Base-by-base conservation (phyloP, 2,113 vertebrate species). In the Morone saxatilis region DNA sequence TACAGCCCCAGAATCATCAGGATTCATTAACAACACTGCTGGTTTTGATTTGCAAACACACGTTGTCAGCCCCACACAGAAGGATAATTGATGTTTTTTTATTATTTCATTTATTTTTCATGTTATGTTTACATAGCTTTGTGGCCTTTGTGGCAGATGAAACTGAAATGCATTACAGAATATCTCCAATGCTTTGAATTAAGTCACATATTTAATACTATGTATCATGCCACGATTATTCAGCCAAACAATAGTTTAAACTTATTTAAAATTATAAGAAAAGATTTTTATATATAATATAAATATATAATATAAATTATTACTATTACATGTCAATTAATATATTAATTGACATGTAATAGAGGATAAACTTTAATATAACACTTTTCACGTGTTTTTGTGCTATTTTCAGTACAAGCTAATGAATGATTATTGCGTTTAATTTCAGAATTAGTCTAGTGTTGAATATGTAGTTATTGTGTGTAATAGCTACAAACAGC, bases 1-100 rank as follows among this genome's bases (percentile, higher is more conserved):
- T 43, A 71, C 60, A 87, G 69, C 81, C 84, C 57, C 70, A 19
- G 69, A 83, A 80, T 79, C 76, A 85, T 89, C 88, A 51, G 74
- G 22, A 71, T 87, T 91, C 81, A 84, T 90, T 88, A 84, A 63
- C 71, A 84, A 50, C 71, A 51, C 65, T 48, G 89, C 88, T 92
- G 82, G 56, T 88, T 86, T 59, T 61, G 68, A 87, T 87, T 78
- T 86, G 61, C 50, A 84, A 75, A 83, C 61, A 74, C 76, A 88
- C 84, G 71, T 86, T 81, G 78, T 85, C 78, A 83, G 68, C 72
- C 72, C 63, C 19, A 77, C 63, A 66, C 67, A 4, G 38, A 82
- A 1, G 10, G 56, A 69, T 2, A 53, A 65, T 41, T 56, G 0
- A 69, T 47, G 50, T 59, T 72, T 76, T 53, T 16, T 54, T 68